Evolutionary conservation across 2,113 vertebrate species (phyloP).

Genomic region (Psephotus haematonotus): DNA sequence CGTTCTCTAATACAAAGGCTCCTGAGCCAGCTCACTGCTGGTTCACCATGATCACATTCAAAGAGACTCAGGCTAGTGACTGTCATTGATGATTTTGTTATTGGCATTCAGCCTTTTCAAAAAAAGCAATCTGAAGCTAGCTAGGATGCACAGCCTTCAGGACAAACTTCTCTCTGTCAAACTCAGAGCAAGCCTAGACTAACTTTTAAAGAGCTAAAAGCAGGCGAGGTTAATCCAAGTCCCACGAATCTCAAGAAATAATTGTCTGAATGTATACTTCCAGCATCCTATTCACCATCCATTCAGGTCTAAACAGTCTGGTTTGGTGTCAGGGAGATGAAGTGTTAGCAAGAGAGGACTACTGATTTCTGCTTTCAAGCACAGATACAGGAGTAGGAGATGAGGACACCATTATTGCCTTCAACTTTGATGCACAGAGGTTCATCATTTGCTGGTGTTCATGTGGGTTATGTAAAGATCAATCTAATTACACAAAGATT

Average conservation of each 20-base stretch:
- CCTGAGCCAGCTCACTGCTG: not conserved
- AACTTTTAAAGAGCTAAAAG: not conserved
- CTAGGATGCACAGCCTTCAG: not conserved
- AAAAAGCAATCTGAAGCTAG: not conserved
- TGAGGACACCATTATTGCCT: not conserved
- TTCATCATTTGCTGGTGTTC: not conserved
- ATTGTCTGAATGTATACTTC: not conserved
- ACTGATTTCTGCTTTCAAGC: not conserved
- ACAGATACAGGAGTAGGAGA: not conserved
- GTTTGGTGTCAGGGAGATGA: accelerated
- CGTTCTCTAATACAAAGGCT: accelerated
- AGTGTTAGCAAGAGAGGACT: no score
- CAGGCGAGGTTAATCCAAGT: not conserved
- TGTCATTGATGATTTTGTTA: not conserved
- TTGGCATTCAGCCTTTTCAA: not conserved
- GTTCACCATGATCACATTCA: accelerated
- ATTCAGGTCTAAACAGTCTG: not conserved
- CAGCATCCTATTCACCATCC: not conserved
- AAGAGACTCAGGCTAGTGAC: not conserved
- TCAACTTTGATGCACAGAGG: not conserved
- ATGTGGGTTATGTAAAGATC: not conserved
- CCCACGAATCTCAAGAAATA: not conserved
- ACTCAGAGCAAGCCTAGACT: not conserved
- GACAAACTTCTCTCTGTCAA: not conserved
- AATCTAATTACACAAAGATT: not conserved